A percentile compares a stretch with the other conserved stretches of the same genome.
These are phyloP conservation scores for Trichomalopsis sarcophagae DNA, from an alignment of 1,140 invertebrate genomes.

Conservation along the genomic window DNA sequence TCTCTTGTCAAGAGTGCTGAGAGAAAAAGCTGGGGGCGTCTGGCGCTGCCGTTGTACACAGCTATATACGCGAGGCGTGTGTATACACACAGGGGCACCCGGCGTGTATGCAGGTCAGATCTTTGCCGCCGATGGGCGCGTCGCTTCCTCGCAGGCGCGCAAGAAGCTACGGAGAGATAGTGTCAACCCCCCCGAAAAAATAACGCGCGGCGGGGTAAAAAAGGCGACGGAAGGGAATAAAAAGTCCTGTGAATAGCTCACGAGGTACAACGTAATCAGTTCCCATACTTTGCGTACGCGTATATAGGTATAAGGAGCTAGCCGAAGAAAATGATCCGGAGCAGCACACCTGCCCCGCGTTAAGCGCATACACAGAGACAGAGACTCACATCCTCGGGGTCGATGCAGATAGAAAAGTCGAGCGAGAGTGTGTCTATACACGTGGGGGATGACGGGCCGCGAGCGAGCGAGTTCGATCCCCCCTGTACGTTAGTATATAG, in stretches of 20 bases:
- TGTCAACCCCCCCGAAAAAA: background rate
- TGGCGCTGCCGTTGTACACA: background rate
- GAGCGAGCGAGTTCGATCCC: conserved; percentile 4
- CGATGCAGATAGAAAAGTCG: background rate
- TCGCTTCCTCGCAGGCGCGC: background rate
- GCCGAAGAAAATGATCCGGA: too few species aligned
- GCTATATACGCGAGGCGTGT: background rate
- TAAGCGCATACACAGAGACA: background rate
- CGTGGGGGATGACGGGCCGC: background rate
- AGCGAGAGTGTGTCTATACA: background rate
- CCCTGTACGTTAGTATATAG: too few species aligned
- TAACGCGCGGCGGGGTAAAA: background rate
- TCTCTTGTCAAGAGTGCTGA: conserved; percentile 24
- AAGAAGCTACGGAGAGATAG: background rate
- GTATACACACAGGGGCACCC: too few species aligned
- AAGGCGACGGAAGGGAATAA: too few species aligned
- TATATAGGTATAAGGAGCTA: too few species aligned
- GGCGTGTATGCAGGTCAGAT: conserved; percentile 8
- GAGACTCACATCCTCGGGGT: background rate
- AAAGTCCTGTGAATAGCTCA: too few species aligned
- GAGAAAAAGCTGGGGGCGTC: conserved; percentile 5
- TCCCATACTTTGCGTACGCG: too few species aligned
- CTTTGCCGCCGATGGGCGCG: background rate
- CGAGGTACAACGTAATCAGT: too few species aligned
- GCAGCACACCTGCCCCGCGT: too few species aligned